Percentiles rank a stretch among this genome's conserved stretches.
Conservation (phyloP, 53 echinoderm and acorn worm species). For the Patiria pectinifera region DNA sequence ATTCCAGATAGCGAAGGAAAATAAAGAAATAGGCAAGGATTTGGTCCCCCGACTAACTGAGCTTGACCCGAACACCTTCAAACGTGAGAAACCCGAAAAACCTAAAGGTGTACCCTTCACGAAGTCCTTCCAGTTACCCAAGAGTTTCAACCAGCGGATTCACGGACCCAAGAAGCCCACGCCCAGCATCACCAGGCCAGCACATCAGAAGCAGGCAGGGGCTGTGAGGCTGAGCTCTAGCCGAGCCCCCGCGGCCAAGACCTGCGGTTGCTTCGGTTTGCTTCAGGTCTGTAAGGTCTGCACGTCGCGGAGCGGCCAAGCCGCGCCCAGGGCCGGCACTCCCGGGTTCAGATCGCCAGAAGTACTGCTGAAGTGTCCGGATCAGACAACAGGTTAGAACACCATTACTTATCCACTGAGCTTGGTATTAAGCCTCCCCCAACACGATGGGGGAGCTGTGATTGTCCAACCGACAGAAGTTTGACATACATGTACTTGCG, state of each 20-base stretch:
- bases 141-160: constrained; percentile 46
- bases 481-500: too few relatives aligned
- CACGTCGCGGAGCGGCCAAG: constrained; percentile 76
- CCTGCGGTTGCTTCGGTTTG: constrained; percentile 80
- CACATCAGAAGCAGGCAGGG: constrained; percentile 16
- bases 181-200: not conserved
- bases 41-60: constrained; percentile 62
- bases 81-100: constrained; percentile 46
- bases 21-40: not conserved
- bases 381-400: constrained; percentile 91
- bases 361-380: constrained; percentile 87
- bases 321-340: constrained; percentile 93
- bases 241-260: constrained; percentile 11
- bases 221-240: not conserved
- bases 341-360: constrained; percentile 98
- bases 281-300: constrained; percentile 87
- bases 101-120: constrained; percentile 15
- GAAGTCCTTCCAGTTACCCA: constrained; percentile 43
- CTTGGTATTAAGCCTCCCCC: not conserved
- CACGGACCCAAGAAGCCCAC: constrained; percentile 38
- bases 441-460: too few relatives aligned
- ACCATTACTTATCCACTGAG: not conserved
- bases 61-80: constrained; percentile 86
- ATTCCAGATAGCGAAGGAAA: not conserved
- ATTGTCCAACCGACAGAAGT: too few relatives aligned